phyloP scores from a whole-genome alignment of 1,140 invertebrate genomes.

The Bombus superbus region DNA sequence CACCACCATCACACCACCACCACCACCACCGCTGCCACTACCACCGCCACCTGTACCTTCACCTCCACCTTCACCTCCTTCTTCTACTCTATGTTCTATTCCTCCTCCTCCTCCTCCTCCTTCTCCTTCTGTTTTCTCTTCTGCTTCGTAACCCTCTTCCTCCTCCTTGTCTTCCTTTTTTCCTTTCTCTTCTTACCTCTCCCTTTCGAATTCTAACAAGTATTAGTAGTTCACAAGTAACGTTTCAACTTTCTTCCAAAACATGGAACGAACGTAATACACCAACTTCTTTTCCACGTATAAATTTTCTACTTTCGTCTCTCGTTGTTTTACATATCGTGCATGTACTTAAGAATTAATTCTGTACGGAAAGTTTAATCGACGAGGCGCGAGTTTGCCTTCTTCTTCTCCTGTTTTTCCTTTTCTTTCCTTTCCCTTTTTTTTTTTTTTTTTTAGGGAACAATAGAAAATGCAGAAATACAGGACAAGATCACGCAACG shows the following conservation, averaged over 20 bases:
- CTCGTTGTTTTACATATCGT: background rate
- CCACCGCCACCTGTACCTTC: background rate
- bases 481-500: background rate
- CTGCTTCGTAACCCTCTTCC: background rate
- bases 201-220: background rate
- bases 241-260: background rate
- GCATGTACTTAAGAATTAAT: background rate
- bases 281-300: background rate
- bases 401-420: background rate
- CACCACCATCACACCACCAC: background rate
- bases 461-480: background rate
- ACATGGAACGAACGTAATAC: background rate
- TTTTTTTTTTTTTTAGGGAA: background rate
- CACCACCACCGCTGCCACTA: background rate
- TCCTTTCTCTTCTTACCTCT: conserved; percentile 12
- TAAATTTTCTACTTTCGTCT: background rate
- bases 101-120: background rate
- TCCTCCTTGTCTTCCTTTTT: background rate
- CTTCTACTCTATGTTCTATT: background rate
- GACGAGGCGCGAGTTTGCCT: background rate
- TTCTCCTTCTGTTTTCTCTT: background rate
- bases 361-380: background rate
- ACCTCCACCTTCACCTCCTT: background rate
- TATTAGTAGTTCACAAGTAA: background rate
- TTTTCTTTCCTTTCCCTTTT: background rate